Percentiles rank a stretch among this genome's conserved stretches.
These are phyloP conservation scores for Ateles fusciceps DNA, from an alignment of 2,797 vertebrate species.

Conservation along the genomic window DNA sequence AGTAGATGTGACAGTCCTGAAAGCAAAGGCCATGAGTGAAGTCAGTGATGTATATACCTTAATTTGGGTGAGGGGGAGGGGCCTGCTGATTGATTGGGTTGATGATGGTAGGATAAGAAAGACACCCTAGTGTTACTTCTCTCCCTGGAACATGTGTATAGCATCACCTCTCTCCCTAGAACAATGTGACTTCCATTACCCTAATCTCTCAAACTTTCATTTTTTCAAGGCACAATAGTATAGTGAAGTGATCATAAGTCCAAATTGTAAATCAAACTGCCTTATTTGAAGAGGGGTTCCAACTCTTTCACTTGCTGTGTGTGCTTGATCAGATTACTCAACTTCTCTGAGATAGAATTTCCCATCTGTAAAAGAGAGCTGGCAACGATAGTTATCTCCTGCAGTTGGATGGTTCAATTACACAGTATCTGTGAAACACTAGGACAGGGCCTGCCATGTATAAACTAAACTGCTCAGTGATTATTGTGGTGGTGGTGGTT, in stretches of 20 bases:
- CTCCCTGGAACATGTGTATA: too few species aligned
- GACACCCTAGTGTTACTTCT: neutral
- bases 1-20: neutral
- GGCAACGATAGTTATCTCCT: neutral
- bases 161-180: neutral
- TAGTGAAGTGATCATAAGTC: too few species aligned
- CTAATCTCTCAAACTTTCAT: neutral
- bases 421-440: rapidly evolving
- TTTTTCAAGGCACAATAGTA: neutral
- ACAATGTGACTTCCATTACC: neutral
- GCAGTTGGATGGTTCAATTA: neutral
- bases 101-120: neutral
- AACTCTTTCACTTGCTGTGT: neutral
- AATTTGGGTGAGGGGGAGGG: neutral
- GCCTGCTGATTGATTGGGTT: neutral
- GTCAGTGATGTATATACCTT: neutral
- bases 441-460: neutral
- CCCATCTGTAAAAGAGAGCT: neutral
- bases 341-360: neutral
- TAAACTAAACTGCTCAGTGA: neutral
- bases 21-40: neutral
- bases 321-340: neutral
- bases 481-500: neutral
- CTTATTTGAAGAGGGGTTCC: neutral
- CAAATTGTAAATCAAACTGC: neutral